Evolutionary conservation across 1,140 invertebrate species (phyloP), one percentile per base, ranked within the genome.

Genomic region (Lasioglossum baleicum): DNA sequence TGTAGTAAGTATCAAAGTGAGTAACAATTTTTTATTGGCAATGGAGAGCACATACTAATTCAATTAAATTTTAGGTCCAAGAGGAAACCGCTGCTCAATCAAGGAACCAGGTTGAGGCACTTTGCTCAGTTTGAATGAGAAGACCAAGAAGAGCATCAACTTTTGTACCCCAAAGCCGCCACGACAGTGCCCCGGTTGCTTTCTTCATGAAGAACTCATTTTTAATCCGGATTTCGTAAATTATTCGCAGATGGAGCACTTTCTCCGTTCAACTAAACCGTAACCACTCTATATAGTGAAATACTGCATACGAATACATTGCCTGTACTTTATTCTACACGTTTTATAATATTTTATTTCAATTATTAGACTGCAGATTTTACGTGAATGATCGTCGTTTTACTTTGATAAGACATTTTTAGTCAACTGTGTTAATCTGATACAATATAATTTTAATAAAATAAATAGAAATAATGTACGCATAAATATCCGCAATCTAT

Each of bases 221-320:
- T 20, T 58, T 58, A 20, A 8, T 56, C 6, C 20, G 53, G 53
- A 56, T 56, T 20, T 56, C 17, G 20, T 56, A 17, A 56, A n/a
- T n/a, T n/a, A 56, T 8, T 56, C 53, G 17, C 53, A 17, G 22
- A n/a, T n/a, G 56, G 56, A 58, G 56, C 56, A 58, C 56, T 58
- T 20, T 6, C n/a, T 58, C 56, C 56, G 22, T 8, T 7, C 20
- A 58, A 58, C 56, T 58, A 58, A 22, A 58, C 20, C 56, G 17
- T 22, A 58, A 58, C 20, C 56, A 58, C n/a, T n/a, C 56, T 58
- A 58, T 20, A n/a, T n/a, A n/a, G 65, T 83, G 81, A 89, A 89
- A 90, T 90, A 89, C 87, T 89, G 85, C 72, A 82, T 89, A 90
- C 65, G 78, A 89, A 89, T 89, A 89, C 83, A 88, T 88, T 75